A percentile compares a stretch with the other conserved stretches of the same genome.
These are phyloP conservation scores for Poeciliopsis presidionis DNA, from an alignment of 2,797 vertebrate genomes.

Conservation along the genomic window DNA sequence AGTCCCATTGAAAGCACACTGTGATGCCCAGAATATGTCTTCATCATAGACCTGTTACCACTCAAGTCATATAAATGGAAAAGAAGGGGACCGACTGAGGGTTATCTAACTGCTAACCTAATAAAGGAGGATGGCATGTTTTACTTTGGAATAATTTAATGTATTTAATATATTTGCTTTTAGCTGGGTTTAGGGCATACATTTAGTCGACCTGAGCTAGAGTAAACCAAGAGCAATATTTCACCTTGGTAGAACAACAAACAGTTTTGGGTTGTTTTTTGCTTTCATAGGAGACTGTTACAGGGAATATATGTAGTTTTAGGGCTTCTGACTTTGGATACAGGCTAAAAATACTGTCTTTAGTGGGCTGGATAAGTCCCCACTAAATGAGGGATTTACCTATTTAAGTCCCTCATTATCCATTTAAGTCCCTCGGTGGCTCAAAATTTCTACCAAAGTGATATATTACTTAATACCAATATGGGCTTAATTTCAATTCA, in stretches of 20 bases:
- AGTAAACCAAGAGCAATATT: slow-evolving; percentile 36
- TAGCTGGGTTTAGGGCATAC: slow-evolving; percentile 13
- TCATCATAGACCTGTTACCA: background rate
- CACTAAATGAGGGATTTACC: no score
- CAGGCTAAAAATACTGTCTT: background rate
- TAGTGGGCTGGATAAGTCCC: no score
- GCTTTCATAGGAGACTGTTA: background rate
- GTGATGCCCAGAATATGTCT: background rate
- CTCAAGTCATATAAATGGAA: background rate
- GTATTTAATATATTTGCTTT: slow-evolving; percentile 13
- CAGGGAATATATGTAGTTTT: background rate
- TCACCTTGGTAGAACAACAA: slow-evolving; percentile 55
- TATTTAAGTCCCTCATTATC: background rate
- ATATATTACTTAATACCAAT: slow-evolving; percentile 35
- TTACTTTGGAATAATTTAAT: slow-evolving; percentile 3
- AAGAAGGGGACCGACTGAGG: background rate
- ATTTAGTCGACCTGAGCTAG: slow-evolving; percentile 14
- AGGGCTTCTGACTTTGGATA: background rate
- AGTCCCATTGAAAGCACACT: background rate
- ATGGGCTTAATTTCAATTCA: slow-evolving; percentile 56
- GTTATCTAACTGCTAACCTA: slow-evolving; percentile 19
- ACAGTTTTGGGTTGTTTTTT: background rate
- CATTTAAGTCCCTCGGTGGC: background rate
- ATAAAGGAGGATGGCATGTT: background rate
- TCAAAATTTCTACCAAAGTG: slow-evolving; percentile 53